Conservation (phyloP, 2,797 vertebrate species). For the Crypturellus tataupa region DNA sequence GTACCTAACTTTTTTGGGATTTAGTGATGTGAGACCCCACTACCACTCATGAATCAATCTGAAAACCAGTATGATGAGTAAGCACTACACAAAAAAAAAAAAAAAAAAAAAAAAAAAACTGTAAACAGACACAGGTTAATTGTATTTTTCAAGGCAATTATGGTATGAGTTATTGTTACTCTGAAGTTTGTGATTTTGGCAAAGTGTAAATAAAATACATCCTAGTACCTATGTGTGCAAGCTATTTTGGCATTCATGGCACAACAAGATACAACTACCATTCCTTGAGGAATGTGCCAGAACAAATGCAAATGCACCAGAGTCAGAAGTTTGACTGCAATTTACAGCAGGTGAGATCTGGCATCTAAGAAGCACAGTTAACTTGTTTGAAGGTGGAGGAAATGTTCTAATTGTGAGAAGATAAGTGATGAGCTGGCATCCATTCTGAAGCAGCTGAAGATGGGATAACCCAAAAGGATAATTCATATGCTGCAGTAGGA, state of each 20-base stretch:
- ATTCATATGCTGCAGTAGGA: not conserved
- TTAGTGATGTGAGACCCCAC: not conserved
- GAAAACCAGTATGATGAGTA: not conserved
- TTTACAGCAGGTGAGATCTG: not conserved
- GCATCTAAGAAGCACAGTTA: not conserved
- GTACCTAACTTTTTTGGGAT: not conserved
- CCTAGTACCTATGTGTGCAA: not conserved
- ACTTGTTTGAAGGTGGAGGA: not conserved
- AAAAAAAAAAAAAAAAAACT: not conserved
- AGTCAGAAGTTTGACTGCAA: not conserved
- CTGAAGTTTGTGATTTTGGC: not conserved
- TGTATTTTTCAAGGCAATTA: not conserved
- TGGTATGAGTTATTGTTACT: not conserved
- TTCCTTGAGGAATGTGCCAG: not conserved
- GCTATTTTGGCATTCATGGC: not conserved
- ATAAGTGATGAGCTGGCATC: not conserved
- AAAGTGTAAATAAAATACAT: not conserved
- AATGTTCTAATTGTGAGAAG: not conserved
- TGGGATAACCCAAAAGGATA: not conserved
- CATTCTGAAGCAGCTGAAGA: not conserved
- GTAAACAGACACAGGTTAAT: not conserved
- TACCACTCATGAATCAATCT: not conserved
- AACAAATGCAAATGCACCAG: fast-evolving
- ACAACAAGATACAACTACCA: fast-evolving
- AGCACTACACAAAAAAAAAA: not conserved